Percentiles rank a stretch among this genome's conserved stretches.
phyloP scores from a whole-genome alignment of 2,797 vertebrate species.

The Vultur gryphus region DNA sequence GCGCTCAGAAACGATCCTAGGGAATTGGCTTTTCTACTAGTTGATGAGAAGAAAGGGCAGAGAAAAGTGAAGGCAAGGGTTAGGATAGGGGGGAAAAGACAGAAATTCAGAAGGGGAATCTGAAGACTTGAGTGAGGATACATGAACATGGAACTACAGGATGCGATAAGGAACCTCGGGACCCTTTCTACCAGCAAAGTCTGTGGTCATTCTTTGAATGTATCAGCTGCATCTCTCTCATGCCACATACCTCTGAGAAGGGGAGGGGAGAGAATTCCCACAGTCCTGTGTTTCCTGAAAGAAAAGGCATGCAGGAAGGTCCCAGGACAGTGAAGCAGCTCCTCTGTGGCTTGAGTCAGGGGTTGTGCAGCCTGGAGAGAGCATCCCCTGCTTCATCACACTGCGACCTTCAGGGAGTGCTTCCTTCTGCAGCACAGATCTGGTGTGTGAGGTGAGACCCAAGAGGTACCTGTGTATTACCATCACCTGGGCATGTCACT shows the following conservation, averaged over 20 bases:
- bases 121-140: neutral
- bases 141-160: neutral
- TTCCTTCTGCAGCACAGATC: conserved; percentile 78
- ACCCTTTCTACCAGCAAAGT: neutral
- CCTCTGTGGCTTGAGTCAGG: conserved; percentile 57
- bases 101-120: neutral
- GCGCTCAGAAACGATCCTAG: neutral
- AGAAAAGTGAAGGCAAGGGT: neutral
- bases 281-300: neutral
- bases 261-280: neutral
- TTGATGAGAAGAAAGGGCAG: neutral
- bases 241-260: neutral
- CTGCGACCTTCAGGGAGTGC: conserved; percentile 76
- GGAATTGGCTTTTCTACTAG: neutral
- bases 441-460: conserved; percentile 83
- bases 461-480: neutral
- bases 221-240: neutral
- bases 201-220: neutral
- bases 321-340: neutral
- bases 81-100: neutral
- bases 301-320: neutral
- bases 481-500: neutral
- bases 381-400: conserved; percentile 78
- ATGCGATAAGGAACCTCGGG: neutral
- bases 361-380: conserved; percentile 78